Base-by-base conservation (phyloP, 2,797 vertebrate genomes). In the Mionectes olivaceus region DNA sequence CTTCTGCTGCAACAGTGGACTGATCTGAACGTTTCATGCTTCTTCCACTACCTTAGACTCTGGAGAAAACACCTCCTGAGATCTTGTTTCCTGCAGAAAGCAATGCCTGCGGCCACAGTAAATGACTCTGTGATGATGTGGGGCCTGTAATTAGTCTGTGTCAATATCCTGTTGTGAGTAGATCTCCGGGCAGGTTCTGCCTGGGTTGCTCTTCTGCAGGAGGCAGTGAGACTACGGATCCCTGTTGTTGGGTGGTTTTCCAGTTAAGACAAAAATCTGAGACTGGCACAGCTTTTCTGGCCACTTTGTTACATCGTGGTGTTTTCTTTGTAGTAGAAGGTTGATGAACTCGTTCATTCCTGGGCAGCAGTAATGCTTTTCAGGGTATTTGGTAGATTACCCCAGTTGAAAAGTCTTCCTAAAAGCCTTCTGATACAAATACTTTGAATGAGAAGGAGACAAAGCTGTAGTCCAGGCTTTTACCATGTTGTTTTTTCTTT, bases 131-230 rank as follows among this genome's bases (percentile, higher is more conserved):
- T 82, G 85, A 89, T 94, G 88, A 90, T 92, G 79, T 67, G 83
- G 53, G 82, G 63, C 90, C 88, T 93, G 93, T 94, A 94, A 96
- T 97, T 96, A 94, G 71, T 90, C 70, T 89, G 73, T 94, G 93
- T 93, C 87, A 89, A 39, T 87, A 90, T 84, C 46, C 83, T 91
- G 94, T 59, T 83, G n/a, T 5, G 7, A 61, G 69, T 52, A 3
- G 4, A 35, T 89, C 87, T 80, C 74, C 39, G 83, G 76, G 76
- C 85, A 82, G 61, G 85, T 85, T 77, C 57, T 56, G 83, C 61
- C 41, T 41, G 18, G 39, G 57, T 27, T 95, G 53, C n/a, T 71
- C 39, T 89, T 57, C 50, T 79, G 59, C 81, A 63, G 33, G 11
- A 24, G 57, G 13, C 44, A 46, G 6, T 30, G 64, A 60, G 39